phyloP scores from a whole-genome alignment of 1,140 invertebrate genomes.

The Heliothis virescens region DNA sequence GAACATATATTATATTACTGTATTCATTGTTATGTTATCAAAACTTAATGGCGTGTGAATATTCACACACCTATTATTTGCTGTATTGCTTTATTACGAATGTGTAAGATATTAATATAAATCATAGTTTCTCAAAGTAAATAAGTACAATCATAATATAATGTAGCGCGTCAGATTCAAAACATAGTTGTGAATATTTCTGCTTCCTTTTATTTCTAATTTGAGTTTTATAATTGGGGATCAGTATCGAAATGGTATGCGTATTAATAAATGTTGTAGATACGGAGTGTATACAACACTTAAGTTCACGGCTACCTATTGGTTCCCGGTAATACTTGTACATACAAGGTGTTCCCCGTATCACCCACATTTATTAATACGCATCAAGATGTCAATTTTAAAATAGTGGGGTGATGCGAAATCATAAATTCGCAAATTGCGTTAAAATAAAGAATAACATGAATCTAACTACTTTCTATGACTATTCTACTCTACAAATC shows the following conservation, averaged over 20 bases:
- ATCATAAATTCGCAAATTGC: constrained; percentile 22
- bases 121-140: constrained; percentile 28
- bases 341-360: neutral
- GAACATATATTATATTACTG: neutral
- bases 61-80: neutral
- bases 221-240: constrained; percentile 9
- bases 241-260: constrained; percentile 36
- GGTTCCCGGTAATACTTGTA: no score
- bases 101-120: neutral
- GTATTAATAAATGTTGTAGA: constrained; percentile 3
- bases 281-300: neutral
- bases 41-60: neutral
- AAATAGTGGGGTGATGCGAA: constrained; percentile 12
- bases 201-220: neutral
- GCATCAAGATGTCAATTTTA: constrained; percentile 12
- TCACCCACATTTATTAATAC: constrained; percentile 10
- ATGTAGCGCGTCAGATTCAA: neutral
- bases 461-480: constrained; percentile 22
- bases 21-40: neutral
- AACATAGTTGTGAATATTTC: neutral
- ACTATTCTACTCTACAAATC: constrained; percentile 9
- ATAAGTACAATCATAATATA: neutral
- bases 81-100: constrained; percentile 18
- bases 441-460: constrained; percentile 2
- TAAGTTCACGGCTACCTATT: neutral